A percentile compares a stretch with the other conserved stretches of the same genome.
Evolutionary conservation across 2,797 vertebrate genomes (phyloP).

Genomic region (Pipistrellus kuhlii): DNA sequence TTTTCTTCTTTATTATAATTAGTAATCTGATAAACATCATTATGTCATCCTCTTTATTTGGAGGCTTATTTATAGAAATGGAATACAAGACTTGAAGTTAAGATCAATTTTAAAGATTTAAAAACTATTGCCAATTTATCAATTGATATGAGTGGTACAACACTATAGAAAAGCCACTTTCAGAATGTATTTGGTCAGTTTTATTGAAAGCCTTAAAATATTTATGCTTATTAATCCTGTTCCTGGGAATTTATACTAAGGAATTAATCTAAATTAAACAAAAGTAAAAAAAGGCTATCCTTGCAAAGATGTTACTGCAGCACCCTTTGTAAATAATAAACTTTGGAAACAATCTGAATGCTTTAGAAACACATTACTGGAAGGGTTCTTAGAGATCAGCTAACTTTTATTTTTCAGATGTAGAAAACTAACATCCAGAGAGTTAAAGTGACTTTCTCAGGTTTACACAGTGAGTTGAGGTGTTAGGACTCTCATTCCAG

Average conservation of each 20-base stretch:
- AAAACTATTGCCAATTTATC: not conserved
- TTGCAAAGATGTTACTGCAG: not conserved
- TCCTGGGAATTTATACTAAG: not conserved
- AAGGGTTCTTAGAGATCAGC: not conserved
- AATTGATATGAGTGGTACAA: not conserved
- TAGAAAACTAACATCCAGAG: not conserved
- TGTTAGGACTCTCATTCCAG: not conserved
- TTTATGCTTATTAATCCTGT: not conserved
- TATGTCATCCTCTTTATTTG: not conserved
- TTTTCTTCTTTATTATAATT: conserved; percentile 35
- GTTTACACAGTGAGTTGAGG: not conserved
- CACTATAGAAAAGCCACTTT: not conserved
- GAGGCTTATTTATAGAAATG: not conserved
- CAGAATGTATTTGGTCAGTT: not conserved
- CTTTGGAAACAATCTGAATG: not conserved
- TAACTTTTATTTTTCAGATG: not conserved
- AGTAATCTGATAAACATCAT: not conserved
- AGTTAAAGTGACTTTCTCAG: not conserved
- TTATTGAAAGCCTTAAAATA: conserved; percentile 47
- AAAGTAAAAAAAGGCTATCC: not conserved
- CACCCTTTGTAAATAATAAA: not conserved
- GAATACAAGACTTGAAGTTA: not conserved
- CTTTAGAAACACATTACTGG: conserved; percentile 12
- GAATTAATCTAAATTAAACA: conserved; percentile 27
- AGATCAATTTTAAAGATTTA: not conserved